These are phyloP conservation scores for Tenthredo amoena DNA, from an alignment of 2,888 invertebrate genomes.

Conservation along the genomic window DNA sequence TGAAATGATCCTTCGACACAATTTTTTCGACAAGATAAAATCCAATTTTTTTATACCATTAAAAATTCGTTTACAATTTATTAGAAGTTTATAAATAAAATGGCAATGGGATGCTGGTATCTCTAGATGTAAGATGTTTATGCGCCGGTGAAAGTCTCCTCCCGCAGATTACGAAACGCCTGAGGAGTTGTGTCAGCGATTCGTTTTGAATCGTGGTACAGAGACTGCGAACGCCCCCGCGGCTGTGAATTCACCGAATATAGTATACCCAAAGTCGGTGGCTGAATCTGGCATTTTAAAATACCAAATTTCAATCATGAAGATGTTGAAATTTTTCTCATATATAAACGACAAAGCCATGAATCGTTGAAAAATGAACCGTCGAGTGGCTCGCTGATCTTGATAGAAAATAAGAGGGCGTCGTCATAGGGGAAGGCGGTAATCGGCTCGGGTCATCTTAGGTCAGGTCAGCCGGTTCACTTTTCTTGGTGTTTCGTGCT, in stretches of 20 bases:
- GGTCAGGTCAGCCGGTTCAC: conserved; percentile 8
- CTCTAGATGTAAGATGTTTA: neutral
- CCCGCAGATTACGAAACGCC: conserved; percentile 5
- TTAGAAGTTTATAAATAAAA: neutral
- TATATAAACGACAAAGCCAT: neutral
- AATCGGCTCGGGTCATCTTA: conserved; percentile 2
- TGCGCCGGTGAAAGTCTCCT: conserved; percentile 39
- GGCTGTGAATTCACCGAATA: neutral
- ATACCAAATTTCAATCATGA: neutral
- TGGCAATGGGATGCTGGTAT: neutral
- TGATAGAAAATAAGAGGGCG: neutral
- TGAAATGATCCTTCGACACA: neutral
- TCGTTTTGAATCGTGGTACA: conserved; percentile 38
- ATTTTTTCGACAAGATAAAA: neutral
- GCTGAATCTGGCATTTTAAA: neutral
- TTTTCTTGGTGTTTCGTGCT: conserved; percentile 16
- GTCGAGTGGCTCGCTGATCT: neutral
- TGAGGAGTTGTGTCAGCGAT: conserved; percentile 25
- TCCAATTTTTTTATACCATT: neutral
- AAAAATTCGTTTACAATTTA: neutral
- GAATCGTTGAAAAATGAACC: neutral
- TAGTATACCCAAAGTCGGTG: neutral
- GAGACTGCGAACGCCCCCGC: neutral
- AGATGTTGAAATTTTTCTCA: neutral
- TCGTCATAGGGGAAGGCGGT: neutral